A percentile compares a stretch with the other conserved stretches of the same genome.
Evolutionary conservation across 2,888 invertebrate species (phyloP).

Genomic region (Seira ritae): DNA sequence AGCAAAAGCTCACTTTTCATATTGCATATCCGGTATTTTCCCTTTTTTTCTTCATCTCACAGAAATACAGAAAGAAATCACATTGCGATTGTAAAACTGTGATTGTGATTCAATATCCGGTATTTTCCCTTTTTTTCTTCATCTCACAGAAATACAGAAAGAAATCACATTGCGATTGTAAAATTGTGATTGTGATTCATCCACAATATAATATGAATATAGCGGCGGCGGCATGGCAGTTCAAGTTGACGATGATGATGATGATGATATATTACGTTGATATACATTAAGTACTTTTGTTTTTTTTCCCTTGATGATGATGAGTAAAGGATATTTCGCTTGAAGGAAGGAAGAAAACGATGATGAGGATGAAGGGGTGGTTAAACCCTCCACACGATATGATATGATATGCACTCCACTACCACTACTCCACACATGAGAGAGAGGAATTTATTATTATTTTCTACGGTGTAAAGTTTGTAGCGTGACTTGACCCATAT

Average conservation of each 20-base stretch:
- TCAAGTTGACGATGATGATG: no score
- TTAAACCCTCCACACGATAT: no score
- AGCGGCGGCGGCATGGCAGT: no score
- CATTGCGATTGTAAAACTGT: no score
- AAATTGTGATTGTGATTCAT: no score
- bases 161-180: no score
- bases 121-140: slow-evolving; percentile 3
- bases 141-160: neutral
- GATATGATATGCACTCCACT: no score
- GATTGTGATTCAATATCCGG: slow-evolving; percentile 33
- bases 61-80: neutral
- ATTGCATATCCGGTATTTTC: slow-evolving; percentile 29
- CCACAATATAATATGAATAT: no score
- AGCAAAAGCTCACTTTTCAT: no score
- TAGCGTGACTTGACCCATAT: slow-evolving; percentile 60
- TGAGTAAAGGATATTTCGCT: neutral
- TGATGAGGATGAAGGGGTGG: neutral
- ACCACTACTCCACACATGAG: neutral
- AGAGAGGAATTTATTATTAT: neutral
- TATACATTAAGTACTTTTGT: slow-evolving; percentile 33
- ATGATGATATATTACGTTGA: slow-evolving; percentile 22
- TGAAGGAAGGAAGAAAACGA: slow-evolving; percentile 21
- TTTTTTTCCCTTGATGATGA: slow-evolving; percentile 10
- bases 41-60: neutral
- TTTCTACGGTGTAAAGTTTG: slow-evolving; percentile 50